phyloP scores from a whole-genome alignment of 1,140 invertebrate genomes.

The Cyclina sinensis region DNA sequence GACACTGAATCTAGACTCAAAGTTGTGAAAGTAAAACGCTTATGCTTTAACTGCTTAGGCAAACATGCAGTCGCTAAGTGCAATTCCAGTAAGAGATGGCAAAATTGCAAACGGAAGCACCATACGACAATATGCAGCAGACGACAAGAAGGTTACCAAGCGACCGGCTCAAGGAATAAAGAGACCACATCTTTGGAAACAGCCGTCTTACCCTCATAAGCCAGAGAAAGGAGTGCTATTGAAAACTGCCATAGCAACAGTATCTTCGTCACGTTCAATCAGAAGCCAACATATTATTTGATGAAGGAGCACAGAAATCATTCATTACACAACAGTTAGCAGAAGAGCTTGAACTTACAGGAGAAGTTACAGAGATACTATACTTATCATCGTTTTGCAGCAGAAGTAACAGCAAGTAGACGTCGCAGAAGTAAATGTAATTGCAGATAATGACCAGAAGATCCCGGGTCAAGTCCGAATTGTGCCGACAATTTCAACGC shows the following conservation, averaged over 20 bases:
- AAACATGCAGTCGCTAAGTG: not conserved
- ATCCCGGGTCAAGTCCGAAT: conserved; percentile 46
- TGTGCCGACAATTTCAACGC: not conserved
- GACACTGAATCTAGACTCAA: not conserved
- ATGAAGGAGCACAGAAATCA: not conserved
- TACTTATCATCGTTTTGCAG: not conserved
- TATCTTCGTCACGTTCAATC: not conserved
- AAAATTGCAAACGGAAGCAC: not conserved
- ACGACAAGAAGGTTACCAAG: not conserved
- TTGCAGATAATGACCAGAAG: not conserved
- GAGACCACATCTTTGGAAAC: not conserved
- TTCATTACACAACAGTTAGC: not conserved
- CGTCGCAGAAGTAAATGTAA: not conserved
- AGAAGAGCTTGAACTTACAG: not conserved
- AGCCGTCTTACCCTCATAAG: not conserved
- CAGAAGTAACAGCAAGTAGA: not conserved
- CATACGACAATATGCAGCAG: conserved; percentile 12
- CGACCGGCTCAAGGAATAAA: not conserved
- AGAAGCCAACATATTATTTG: not conserved
- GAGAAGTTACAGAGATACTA: not conserved
- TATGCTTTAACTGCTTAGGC: conserved; percentile 3
- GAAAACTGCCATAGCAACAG: conserved; percentile 35
- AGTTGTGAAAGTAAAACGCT: not conserved
- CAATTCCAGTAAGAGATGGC: not conserved
- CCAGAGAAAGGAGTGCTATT: conserved; percentile 3